Base-by-base conservation (phyloP, 2,797 vertebrate species). In the Chiroxiphia lanceolata region DNA sequence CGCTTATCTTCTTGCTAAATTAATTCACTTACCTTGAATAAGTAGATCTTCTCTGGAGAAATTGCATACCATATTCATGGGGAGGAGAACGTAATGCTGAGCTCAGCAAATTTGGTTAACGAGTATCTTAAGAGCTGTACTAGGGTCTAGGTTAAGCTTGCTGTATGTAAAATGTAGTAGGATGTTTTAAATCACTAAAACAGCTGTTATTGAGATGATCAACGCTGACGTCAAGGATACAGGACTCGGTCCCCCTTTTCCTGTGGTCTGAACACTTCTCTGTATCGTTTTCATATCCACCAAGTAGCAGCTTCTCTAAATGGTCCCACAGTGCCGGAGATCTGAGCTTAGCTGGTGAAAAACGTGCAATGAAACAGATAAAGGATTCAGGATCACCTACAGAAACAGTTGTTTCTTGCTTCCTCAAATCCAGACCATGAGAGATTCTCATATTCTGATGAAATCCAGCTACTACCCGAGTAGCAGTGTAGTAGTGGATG, bases 11-110 rank as follows among this genome's bases (percentile, higher is more conserved):
- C 12, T 83, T 50, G 34, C 9, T 53, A 60, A 68, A 6, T 72
- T 54, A 76, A 75, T 68, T 18, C 48, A 91, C 94, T 94, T 94
- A 94, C 79, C 82, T 91, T 53, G 45, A 85, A 93, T 53, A 87
- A 91, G 64, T 23, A 71, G 56, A 5, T 82, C 21, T 67, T 69
- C 40, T 63, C 60, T 74, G 51, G 5, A 91, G 36, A 18, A 90
- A 27, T 50, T 90, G 83, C 15, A 34, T 53, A 71, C 11, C 4
- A 2, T 64, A 34, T 47, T 84, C 26, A 36, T 8, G 38, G 13
- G 31, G 29, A 25, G 22, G 34, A 68, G 76, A 80, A 68, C 20
- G 8, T 5, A 70, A 70, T 3, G 23, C 27, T 1, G 0, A 34
- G 31, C 34, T 34, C 26, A 67, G 27, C 14, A 89, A 67, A 22